Percentiles rank a stretch among this genome's conserved stretches.
These are phyloP conservation scores for Agriopis aurantiaria DNA, from an alignment of 2,888 invertebrate species.

Conservation along the genomic window DNA sequence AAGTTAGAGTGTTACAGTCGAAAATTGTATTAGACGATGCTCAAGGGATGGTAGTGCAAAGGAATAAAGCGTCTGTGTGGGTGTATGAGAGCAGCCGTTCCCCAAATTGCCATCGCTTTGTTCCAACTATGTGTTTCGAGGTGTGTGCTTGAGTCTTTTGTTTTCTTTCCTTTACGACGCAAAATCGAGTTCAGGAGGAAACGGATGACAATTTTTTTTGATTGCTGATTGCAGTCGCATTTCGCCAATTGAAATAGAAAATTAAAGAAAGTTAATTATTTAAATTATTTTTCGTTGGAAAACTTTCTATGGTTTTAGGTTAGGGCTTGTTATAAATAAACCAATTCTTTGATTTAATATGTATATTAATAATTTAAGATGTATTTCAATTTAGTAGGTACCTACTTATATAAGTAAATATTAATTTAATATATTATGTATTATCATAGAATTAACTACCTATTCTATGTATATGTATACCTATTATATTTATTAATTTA, in stretches of 20 bases:
- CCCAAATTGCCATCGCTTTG: constrained; percentile 46
- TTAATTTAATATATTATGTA: too few relatives aligned
- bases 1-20: constrained; percentile 40
- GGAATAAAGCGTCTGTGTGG: constrained; percentile 36
- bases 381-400: too few relatives aligned
- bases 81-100: constrained; percentile 39
- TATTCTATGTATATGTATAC: too few relatives aligned
- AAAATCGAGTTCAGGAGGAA: constrained; percentile 27
- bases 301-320: not conserved
- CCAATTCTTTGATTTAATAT: too few relatives aligned
- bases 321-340: too few relatives aligned
- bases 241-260: not conserved
- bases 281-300: not conserved
- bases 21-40: constrained; percentile 44
- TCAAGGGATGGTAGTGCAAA: constrained; percentile 39
- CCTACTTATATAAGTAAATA: too few relatives aligned
- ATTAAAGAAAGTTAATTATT: not conserved
- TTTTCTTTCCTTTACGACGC: constrained; percentile 27
- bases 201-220: constrained; percentile 14
- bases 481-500: too few relatives aligned
- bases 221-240: constrained; percentile 14
- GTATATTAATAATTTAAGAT: too few relatives aligned
- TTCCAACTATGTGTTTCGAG: constrained; percentile 32
- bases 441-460: too few relatives aligned
- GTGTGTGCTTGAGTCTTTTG: constrained; percentile 35